Conservation (phyloP, 37 sponge, comb jelly and placozoan genomes). For the Agelas oroides region DNA sequence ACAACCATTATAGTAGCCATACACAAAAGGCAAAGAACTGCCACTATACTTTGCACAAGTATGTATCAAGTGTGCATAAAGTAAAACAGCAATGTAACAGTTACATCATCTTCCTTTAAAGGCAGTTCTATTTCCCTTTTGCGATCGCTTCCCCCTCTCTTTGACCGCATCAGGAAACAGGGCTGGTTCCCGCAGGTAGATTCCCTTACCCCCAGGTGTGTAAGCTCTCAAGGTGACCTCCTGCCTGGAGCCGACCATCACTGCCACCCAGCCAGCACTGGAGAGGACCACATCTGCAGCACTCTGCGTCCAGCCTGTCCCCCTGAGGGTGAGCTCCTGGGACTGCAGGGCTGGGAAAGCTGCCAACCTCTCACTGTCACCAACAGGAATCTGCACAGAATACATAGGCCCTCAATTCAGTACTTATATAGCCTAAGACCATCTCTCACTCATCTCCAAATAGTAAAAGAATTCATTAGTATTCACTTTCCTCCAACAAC, state of each 20-base stretch:
- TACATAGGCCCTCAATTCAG: too few species aligned
- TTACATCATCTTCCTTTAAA: constrained; percentile 8
- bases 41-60: too few species aligned
- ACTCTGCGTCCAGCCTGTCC: constrained; percentile 71
- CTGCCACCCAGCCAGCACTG: constrained; percentile 85
- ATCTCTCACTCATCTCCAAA: too few species aligned
- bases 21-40: too few species aligned
- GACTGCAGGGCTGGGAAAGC: constrained; percentile 65
- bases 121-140: constrained; percentile 24
- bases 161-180: constrained; percentile 62
- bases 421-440: too few species aligned
- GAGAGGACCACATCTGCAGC: constrained; percentile 79
- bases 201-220: constrained; percentile 74
- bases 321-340: constrained; percentile 34
- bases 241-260: constrained; percentile 44
- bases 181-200: constrained; percentile 69
- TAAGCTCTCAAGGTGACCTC: constrained; percentile 34
- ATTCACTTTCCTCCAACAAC: too few species aligned
- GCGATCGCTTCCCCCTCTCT: constrained; percentile 63
- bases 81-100: too few species aligned
- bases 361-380: constrained; percentile 48
- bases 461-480: too few species aligned
- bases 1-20: too few species aligned
- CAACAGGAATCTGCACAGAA: constrained; percentile 69
- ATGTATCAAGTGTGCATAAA: too few species aligned